Evolutionary conservation across 2,113 vertebrate species (phyloP).

Genomic region (Xiphophorus maculatus): DNA sequence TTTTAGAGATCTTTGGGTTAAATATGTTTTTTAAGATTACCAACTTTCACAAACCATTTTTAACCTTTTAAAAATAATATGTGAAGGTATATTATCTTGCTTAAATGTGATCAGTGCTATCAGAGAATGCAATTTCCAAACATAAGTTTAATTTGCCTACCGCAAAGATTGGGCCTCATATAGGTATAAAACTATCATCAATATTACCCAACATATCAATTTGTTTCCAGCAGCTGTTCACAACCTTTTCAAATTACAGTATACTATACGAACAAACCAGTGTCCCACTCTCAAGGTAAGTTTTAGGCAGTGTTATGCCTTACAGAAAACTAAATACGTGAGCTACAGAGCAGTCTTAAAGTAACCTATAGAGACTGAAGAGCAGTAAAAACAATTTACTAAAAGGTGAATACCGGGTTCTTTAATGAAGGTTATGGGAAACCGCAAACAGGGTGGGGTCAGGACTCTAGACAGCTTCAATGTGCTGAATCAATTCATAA

Average conservation of each 20-base stretch:
- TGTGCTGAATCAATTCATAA: conserved; percentile 37
- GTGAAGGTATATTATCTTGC: too few relatives aligned
- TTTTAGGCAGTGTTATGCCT: background rate
- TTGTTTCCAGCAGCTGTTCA: background rate
- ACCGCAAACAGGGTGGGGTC: conserved; percentile 19
- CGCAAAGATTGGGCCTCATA: too few relatives aligned
- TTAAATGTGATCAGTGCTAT: too few relatives aligned
- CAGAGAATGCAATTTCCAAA: too few relatives aligned
- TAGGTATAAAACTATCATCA: too few relatives aligned
- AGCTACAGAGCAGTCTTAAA: background rate
- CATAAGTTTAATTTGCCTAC: too few relatives aligned
- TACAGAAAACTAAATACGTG: background rate
- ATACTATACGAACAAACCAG: background rate
- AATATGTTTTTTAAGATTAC: too few relatives aligned
- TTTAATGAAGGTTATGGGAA: background rate
- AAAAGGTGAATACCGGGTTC: background rate
- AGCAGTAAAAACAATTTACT: background rate
- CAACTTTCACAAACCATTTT: too few relatives aligned
- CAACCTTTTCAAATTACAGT: too few relatives aligned
- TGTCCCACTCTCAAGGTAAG: background rate
- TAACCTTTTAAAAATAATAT: too few relatives aligned
- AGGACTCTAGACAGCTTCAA: background rate
- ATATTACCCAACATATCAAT: too few relatives aligned
- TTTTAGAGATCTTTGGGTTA: too few relatives aligned
- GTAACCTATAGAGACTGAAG: background rate